phyloP scores from a whole-genome alignment of 2,797 vertebrate genomes.

The Pangasius krempfi region DNA sequence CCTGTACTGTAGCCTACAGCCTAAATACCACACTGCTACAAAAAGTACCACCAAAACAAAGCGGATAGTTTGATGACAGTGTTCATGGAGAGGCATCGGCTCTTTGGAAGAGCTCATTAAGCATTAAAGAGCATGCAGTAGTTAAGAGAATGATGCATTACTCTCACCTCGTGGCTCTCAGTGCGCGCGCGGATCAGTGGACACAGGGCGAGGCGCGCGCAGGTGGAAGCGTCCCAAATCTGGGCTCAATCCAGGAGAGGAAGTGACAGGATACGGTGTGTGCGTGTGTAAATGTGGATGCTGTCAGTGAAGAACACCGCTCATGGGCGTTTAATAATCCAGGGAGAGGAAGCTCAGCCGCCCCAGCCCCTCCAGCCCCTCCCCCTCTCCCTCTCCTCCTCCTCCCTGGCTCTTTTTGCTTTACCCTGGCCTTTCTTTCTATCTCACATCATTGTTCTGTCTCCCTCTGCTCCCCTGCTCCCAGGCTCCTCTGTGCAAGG shows the following conservation, averaged over 20 bases:
- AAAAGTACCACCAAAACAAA: constrained; percentile 15
- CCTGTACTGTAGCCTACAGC: neutral
- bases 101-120: constrained; percentile 40
- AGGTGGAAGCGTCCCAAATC: constrained; percentile 42
- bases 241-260: constrained; percentile 58
- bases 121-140: constrained; percentile 57
- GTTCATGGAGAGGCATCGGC: constrained; percentile 14
- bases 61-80: constrained; percentile 11
- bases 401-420: constrained; percentile 14
- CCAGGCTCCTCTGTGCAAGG: constrained; percentile 62
- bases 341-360: constrained; percentile 72
- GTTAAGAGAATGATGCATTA: neutral
- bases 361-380: constrained; percentile 68
- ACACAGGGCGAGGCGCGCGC: neutral
- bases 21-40: neutral
- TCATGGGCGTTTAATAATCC: constrained; percentile 73
- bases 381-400: constrained; percentile 45
- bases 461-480: constrained; percentile 54
- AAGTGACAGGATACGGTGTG: constrained; percentile 52
- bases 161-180: constrained; percentile 75
- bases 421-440: constrained; percentile 11
- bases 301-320: constrained; percentile 75
- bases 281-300: constrained; percentile 69
- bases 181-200: constrained; percentile 42
- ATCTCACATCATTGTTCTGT: constrained; percentile 49